phyloP scores from a whole-genome alignment of 2,113 vertebrate species.

The Seriola aureovittata region DNA sequence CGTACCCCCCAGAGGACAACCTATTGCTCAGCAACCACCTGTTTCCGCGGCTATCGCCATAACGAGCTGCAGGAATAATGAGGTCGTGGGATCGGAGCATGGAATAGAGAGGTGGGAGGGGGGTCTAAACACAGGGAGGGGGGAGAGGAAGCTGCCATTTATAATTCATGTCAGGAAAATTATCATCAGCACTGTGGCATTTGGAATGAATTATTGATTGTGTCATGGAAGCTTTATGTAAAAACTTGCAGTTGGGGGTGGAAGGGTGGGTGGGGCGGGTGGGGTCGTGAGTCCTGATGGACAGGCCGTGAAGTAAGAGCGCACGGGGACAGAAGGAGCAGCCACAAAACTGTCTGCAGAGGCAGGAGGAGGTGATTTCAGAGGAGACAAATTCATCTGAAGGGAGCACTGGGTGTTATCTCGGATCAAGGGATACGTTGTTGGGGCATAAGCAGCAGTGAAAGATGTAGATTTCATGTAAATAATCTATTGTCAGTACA shows the following conservation, averaged over 20 bases:
- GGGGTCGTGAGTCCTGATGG: conserved; percentile 59
- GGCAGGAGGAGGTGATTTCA: conserved; percentile 10
- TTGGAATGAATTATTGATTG: conserved; percentile 87
- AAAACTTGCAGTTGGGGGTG: conserved; percentile 70
- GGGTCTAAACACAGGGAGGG: conserved; percentile 70
- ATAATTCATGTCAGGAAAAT: conserved; percentile 86
- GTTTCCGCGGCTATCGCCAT: conserved; percentile 66
- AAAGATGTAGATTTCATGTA: neutral
- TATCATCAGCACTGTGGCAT: conserved; percentile 84
- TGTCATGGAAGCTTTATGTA: conserved; percentile 81
- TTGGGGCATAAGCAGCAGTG: neutral
- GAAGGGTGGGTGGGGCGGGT: neutral
- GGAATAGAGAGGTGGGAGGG: conserved; percentile 42
- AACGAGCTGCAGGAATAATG: conserved; percentile 77
- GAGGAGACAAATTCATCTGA: conserved; percentile 34
- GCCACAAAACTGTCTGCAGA: conserved; percentile 45
- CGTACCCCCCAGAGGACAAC: conserved; percentile 44
- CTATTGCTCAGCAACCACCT: conserved; percentile 78
- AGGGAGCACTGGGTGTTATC: conserved; percentile 18
- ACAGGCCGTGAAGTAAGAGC: conserved; percentile 63
- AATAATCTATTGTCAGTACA: neutral
- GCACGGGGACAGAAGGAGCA: conserved; percentile 19
- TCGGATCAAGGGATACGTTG: conserved; percentile 10
- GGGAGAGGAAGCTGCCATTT: conserved; percentile 78
- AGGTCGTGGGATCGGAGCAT: conserved; percentile 64